A percentile compares a stretch with the other conserved stretches of the same genome.
These are phyloP conservation scores for Coelopa frigida DNA, from an alignment of 1,140 invertebrate genomes.

Conservation along the genomic window DNA sequence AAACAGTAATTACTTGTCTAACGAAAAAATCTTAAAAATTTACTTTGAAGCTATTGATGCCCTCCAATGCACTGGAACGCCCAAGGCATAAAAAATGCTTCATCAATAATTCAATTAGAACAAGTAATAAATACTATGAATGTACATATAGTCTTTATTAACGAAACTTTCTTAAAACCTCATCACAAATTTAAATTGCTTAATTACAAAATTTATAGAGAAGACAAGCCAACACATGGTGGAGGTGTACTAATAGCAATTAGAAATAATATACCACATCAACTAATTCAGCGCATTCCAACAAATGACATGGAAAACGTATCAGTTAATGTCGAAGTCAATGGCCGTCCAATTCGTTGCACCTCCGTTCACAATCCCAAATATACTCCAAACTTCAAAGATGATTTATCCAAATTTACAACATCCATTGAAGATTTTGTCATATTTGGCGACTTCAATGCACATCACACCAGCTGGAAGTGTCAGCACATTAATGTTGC, in stretches of 20 bases:
- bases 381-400: too few species aligned
- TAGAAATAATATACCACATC: not conserved
- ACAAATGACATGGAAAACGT: not conserved
- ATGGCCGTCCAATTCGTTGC: too few species aligned
- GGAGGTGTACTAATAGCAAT: not conserved
- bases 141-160: not conserved
- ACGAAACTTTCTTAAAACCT: not conserved
- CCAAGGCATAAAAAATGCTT: slow-evolving; percentile 1
- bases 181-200: not conserved
- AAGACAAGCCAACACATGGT: not conserved
- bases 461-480: too few species aligned
- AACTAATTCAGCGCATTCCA: not conserved
- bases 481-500: too few species aligned
- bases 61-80: slow-evolving; percentile 6
- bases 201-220: not conserved
- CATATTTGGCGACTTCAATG: too few species aligned
- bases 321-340: too few species aligned
- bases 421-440: too few species aligned
- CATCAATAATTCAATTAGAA: not conserved
- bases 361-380: too few species aligned
- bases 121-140: not conserved
- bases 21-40: slow-evolving; percentile 1
- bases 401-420: too few species aligned
- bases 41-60: slow-evolving; percentile 2
- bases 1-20: slow-evolving; percentile 1